Conservation (phyloP, 2,888 invertebrate genomes). For the Drosophila limbata region DNA sequence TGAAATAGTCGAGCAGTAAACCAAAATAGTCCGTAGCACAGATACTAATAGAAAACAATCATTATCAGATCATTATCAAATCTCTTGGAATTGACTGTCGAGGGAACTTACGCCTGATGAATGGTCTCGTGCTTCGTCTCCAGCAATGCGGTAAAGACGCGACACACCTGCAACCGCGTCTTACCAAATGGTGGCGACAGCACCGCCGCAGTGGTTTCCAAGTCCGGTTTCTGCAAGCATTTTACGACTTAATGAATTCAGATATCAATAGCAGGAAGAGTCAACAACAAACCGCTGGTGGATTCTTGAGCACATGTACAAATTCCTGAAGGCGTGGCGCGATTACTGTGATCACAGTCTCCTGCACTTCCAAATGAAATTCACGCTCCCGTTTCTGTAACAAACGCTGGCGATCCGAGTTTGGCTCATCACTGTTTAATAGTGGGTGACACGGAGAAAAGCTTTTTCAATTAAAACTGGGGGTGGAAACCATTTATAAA, state of each 20-base stretch:
- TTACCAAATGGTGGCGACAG: slow-evolving; percentile 92
- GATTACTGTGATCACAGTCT: slow-evolving; percentile 88
- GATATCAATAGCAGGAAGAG: not conserved
- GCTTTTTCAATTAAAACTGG: not conserved
- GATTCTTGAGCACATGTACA: slow-evolving; percentile 88
- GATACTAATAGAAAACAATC: slow-evolving; percentile 67
- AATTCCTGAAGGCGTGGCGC: slow-evolving; percentile 89
- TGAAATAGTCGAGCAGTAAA: slow-evolving; percentile 93
- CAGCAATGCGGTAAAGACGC: slow-evolving; percentile 91
- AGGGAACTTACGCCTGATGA: slow-evolving; percentile 87
- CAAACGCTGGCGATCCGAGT: slow-evolving; percentile 80
- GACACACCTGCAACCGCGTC: slow-evolving; percentile 92
- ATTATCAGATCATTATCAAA: too few species aligned
- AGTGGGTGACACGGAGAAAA: not conserved
- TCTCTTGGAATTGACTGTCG: not conserved
- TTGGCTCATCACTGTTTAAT: slow-evolving; percentile 83
- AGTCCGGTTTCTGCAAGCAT: slow-evolving; percentile 87
- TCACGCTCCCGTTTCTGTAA: slow-evolving; percentile 86
- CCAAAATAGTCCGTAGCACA: slow-evolving; percentile 87
- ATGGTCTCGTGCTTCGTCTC: slow-evolving; percentile 90
- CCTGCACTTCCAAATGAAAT: slow-evolving; percentile 87
- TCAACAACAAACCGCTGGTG: slow-evolving; percentile 88
- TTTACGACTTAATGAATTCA: not conserved
- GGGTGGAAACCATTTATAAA: slow-evolving; percentile 4
- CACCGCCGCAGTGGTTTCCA: slow-evolving; percentile 90